Conservation (phyloP, 2,888 invertebrate genomes). For the Nomada goodeniana region DNA sequence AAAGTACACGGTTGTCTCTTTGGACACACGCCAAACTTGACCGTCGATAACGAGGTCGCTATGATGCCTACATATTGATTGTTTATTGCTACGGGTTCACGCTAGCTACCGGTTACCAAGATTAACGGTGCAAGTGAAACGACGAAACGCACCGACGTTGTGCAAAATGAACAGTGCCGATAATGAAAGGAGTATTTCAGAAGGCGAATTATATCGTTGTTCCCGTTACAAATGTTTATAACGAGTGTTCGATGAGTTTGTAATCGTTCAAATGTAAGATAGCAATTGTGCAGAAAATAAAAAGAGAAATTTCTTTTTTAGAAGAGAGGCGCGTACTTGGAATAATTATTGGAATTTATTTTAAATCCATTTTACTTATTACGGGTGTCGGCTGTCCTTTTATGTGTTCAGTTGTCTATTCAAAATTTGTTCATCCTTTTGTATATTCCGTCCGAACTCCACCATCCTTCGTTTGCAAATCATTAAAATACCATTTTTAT, state of each 20-base stretch:
- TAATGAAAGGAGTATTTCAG: not conserved
- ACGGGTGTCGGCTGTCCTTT: too few relatives aligned
- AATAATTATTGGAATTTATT: not conserved
- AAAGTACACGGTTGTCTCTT: constrained; percentile 36
- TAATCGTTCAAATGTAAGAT: not conserved
- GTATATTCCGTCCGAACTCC: too few relatives aligned
- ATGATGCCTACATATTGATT: constrained; percentile 68
- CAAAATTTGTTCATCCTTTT: too few relatives aligned
- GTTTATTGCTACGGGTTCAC: constrained; percentile 61
- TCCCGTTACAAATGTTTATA: not conserved
- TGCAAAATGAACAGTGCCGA: not conserved
- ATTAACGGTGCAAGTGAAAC: constrained; percentile 57
- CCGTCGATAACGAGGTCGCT: constrained; percentile 67
- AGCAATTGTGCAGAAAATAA: too few relatives aligned
- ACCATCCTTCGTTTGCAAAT: not conserved
- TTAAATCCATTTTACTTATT: not conserved
- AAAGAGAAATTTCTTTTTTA: too few relatives aligned
- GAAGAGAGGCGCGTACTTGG: too few relatives aligned
- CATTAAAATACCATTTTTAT: not conserved
- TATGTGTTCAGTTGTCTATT: too few relatives aligned
- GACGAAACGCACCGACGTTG: not conserved
- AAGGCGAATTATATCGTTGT: not conserved
- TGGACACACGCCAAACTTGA: constrained; percentile 66
- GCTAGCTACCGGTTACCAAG: constrained; percentile 52
- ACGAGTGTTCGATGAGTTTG: not conserved